These are phyloP conservation scores for Prunella fulvescens DNA, from an alignment of 2,113 vertebrate genomes.

Conservation along the genomic window DNA sequence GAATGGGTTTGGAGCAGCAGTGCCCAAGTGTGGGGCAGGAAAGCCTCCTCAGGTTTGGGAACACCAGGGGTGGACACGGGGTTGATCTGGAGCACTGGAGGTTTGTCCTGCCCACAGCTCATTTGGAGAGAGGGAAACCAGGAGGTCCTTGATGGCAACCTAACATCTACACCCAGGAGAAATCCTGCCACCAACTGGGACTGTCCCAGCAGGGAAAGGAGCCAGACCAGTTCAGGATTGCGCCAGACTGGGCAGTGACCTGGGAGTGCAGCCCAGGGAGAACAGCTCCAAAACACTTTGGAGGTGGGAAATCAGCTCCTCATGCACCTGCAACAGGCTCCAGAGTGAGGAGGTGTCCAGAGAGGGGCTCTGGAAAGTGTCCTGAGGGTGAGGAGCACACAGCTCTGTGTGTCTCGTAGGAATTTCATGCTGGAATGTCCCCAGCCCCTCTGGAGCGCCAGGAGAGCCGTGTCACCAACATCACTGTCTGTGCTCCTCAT, in stretches of 20 bases:
- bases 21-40: background rate
- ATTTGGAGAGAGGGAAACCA: background rate
- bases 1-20: background rate
- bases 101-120: background rate
- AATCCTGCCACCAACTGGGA: background rate
- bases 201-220: background rate
- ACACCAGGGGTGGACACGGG: fast-evolving
- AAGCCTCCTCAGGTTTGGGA: background rate
- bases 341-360: fast-evolving
- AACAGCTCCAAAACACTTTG: fast-evolving
- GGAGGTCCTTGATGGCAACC: background rate
- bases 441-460: background rate
- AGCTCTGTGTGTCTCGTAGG: fast-evolving
- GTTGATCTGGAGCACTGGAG: background rate
- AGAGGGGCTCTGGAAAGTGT: background rate
- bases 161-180: background rate
- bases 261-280: background rate
- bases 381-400: background rate
- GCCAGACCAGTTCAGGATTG: background rate
- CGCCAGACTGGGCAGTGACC: background rate
- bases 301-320: background rate
- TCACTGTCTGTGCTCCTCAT: background rate
- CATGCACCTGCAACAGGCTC: fast-evolving
- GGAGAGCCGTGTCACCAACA: fast-evolving
- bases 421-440: background rate